Evolutionary conservation across 2,888 invertebrate species (phyloP), one percentile per base, ranked within the genome.

Genomic region (Hydroisotoma schaefferi): DNA sequence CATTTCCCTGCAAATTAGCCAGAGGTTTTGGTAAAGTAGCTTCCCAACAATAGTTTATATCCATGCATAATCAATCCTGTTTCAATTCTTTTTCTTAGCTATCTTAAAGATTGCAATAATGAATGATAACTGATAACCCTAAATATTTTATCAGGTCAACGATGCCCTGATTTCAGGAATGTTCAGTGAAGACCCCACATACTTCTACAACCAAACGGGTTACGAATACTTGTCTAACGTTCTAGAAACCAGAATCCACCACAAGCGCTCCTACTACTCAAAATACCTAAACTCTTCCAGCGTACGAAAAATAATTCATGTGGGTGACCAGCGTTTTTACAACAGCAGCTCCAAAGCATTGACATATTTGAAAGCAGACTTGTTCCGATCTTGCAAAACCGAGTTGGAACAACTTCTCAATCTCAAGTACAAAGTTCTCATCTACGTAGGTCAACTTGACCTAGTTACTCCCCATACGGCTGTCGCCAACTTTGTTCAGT

Each of bases 381-480:
- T 92, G 0, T 87, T 91, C 87, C 83, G 88, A 74, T 86, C 87
- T 0, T 87, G 91, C 87, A 84, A 88, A 74, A 87, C 87, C 0
- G 85, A 85, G 82, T 79, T 90, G 55, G 80, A 84, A 0, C 85
- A 86, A 70, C 78, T 91, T 0, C 75, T 89, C 0, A 55, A 70
- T 47, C 59, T 57, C n/a, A 59, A 84, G 70, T 87, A 87, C 73
- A 80, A 81, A 75, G 84, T 91, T n/a, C 81, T 94, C 46, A 81
- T 93, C 58, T 94, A 94, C 76, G 93, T 87, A 74, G 94, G 94
- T 0, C 94, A 94, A 75, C 76, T 94, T 64, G 94, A 95, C 76
- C 87, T 94, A 12, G 90, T 93, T 65, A 88, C 93, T 0, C 90
- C 91, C 0, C 90, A 91, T 77, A 90, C 92, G 0, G 76, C 90